Evolutionary conservation across 2,888 invertebrate species (phyloP), one percentile per base, ranked within the genome.

Genomic region (Harpagoxenus sublaevis): DNA sequence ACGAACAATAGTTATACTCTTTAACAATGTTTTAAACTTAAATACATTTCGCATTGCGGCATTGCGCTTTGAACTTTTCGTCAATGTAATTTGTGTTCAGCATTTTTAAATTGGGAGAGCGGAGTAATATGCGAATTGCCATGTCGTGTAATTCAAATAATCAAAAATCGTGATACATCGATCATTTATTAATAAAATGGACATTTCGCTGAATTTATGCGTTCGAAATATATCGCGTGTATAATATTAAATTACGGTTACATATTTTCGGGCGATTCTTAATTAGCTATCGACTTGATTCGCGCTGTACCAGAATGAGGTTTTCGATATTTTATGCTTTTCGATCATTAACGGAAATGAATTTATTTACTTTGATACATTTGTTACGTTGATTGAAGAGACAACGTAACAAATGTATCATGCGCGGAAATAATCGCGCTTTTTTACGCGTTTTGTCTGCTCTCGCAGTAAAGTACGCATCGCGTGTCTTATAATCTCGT

Each of bases 131-230:
- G 28, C 65, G 45, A 48, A 68, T 48, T 48, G 28, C 15, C 31
- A 10, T 48, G 28, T 18, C 31, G 66, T 28, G 28, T 68, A 48
- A 68, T 31, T 51, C 10, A 31, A 48, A 15, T 68, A 42, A 42
- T 48, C 31, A 68, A 68, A 68, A 68, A 68, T 68, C 28, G 48
- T 68, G 66, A 68, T 66, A 65, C 45, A 45, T 28, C 18, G 31
- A 68, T 68, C 18, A 48, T 68, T 68, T 68, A 68, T 48, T 48
- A 68, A 68, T 31, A 18, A 48, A 31, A 18, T 31, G 48, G 18
- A 48, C 18, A 68, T 68, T 48, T 68, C 9, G 48, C 66, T 68
- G 66, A 68, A 68, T 68, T 48, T 48, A 48, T 15, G 31, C 18
- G 66, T 48, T 48, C 10, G 48, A 68, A 68, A 68, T 68, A 8